Evolutionary conservation across 2,797 vertebrate species (phyloP), one percentile per base, ranked within the genome.

Genomic region (Halcyon leucocephala): DNA sequence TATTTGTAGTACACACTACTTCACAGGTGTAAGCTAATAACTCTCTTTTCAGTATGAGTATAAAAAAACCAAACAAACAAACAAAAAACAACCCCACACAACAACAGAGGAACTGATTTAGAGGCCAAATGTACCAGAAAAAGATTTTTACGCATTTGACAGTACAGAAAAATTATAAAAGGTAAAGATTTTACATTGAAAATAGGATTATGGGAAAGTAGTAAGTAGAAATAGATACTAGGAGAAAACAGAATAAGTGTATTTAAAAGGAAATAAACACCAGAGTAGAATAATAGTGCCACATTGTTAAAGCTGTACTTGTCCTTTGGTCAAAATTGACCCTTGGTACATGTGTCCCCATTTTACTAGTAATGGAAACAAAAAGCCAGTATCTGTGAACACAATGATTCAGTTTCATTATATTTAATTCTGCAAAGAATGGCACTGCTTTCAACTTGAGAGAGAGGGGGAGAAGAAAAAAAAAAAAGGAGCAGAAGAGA

Each of bases 1-100:
- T 55, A 82, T 91, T 94, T 93, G 90, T 46, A 74, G 76, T 18
- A 29, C 52, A 42, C 57, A 46, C 29, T 52, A 54, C 12, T 65
- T 95, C 69, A 69, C 49, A 95, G 79, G 72, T 94, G 21, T 52
- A 78, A 92, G 54, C 22, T 67, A 91, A 66, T 42, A 94, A 28
- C 5, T 88, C 24, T 78, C 9, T 41, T 13, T 67, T 92, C 51
- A 64, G 14, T 21, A 33, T 2, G 7, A 86, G 42, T 33, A 72
- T 48, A 14, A 54, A 54, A 28, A 52, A 51, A 28, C 21, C 33
- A 25, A 49, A 25, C 20, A 21, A 46, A 46, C 44, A 28, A 51
- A 26, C 33, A 35, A 14, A 51, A 51, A 28, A 14, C 49, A 46
- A 7, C 21, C 26, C 26, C 49, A 28, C 49, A 51, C 26, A 51